Percentiles rank a stretch among this genome's conserved stretches.
phyloP scores from a whole-genome alignment of 2,113 vertebrate species.

The Isichthys henryi region DNA sequence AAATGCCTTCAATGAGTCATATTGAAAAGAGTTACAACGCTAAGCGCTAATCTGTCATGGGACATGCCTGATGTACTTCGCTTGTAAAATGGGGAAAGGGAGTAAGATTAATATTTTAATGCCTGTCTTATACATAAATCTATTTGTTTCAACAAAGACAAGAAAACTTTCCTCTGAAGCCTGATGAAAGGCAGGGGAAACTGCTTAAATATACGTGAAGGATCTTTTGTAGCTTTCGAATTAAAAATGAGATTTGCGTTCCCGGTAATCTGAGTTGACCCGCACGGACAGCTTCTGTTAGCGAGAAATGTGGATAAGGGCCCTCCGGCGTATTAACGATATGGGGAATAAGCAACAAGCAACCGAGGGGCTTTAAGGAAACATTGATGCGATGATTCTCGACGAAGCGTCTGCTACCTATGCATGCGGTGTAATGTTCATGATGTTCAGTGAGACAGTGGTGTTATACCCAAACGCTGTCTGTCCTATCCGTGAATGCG shows the following conservation, averaged over 20 bases:
- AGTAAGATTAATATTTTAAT: constrained; percentile 14
- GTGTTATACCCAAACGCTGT: background rate
- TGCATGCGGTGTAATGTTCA: no score
- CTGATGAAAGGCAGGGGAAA: constrained; percentile 27
- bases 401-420: background rate
- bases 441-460: background rate
- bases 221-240: background rate
- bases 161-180: constrained; percentile 18
- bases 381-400: background rate
- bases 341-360: background rate
- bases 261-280: background rate
- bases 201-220: constrained; percentile 18
- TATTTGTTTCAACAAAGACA: constrained; percentile 15
- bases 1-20: constrained; percentile 8
- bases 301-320: background rate
- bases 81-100: background rate
- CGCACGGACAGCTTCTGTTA: background rate
- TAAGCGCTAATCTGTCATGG: background rate
- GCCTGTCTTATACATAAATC: constrained; percentile 5
- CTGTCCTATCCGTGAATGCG: background rate
- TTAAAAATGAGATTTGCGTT: constrained; percentile 8
- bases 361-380: background rate
- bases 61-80: background rate
- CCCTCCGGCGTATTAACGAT: background rate
- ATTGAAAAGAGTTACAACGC: background rate